A percentile compares a stretch with the other conserved stretches of the same genome.
phyloP scores from a whole-genome alignment of 1,140 invertebrate genomes.

The Lepidostoma basale region DNA sequence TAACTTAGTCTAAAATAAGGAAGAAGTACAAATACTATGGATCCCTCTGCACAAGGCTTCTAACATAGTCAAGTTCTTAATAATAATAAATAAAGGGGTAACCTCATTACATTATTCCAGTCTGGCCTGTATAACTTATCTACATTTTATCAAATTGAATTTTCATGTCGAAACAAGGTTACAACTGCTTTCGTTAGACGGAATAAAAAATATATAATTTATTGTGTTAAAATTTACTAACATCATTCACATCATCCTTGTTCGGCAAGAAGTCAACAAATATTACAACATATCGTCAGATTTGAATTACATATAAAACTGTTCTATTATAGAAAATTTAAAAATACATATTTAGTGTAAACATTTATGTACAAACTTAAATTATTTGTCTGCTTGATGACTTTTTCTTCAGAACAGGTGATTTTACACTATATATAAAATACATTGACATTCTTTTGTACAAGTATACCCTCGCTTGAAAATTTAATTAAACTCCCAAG shows the following conservation, averaged over 20 bases:
- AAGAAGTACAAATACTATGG: constrained; percentile 34
- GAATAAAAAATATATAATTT: constrained; percentile 19
- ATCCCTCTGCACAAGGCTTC: not conserved
- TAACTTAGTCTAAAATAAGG: constrained; percentile 24
- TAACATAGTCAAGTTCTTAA: constrained; percentile 19
- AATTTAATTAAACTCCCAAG: too few species aligned
- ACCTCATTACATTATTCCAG: constrained; percentile 26
- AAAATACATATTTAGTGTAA: too few species aligned
- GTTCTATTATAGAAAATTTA: too few species aligned
- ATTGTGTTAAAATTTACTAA: not conserved
- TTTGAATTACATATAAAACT: too few species aligned
- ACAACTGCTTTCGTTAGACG: not conserved
- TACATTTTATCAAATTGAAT: not conserved
- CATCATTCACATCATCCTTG: too few species aligned
- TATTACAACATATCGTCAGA: too few species aligned
- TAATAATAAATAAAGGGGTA: constrained; percentile 36
- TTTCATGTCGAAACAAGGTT: not conserved
- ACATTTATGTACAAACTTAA: too few species aligned
- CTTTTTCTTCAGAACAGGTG: too few species aligned
- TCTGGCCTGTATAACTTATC: constrained; percentile 11
- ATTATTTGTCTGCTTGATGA: too few species aligned
- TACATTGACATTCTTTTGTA: too few species aligned
- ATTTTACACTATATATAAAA: too few species aligned
- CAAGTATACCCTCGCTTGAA: too few species aligned
- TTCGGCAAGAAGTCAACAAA: not conserved